Percentiles rank a stretch among this genome's conserved stretches.
Conservation (phyloP, 2,888 invertebrate genomes). For the Griposia aprilina region DNA sequence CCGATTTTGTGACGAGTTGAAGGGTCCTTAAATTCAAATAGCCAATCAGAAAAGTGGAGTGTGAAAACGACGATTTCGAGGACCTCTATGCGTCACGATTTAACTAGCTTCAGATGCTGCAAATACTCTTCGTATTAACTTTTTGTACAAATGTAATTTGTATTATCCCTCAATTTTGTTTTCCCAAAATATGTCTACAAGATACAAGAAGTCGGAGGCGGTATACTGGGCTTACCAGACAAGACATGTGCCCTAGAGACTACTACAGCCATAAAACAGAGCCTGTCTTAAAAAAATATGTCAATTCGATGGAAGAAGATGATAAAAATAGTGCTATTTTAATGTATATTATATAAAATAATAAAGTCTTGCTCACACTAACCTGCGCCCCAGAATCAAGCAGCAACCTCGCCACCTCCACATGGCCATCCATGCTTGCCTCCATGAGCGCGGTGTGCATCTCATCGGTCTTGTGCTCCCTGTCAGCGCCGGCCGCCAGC, state of each 20-base stretch:
- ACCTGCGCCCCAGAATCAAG: constrained; percentile 98
- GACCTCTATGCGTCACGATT: background rate
- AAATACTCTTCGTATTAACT: background rate
- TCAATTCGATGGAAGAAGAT: background rate
- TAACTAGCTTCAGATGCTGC: background rate
- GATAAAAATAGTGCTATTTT: too few species aligned
- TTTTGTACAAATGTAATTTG: background rate
- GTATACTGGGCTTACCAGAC: background rate
- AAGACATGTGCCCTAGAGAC: background rate
- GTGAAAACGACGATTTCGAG: constrained; percentile 23
- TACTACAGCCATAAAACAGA: too few species aligned
- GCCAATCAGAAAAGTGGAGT: constrained; percentile 21
- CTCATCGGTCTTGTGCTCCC: constrained; percentile 99
- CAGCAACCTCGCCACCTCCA: constrained; percentile 98
- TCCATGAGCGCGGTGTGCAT: constrained; percentile 99
- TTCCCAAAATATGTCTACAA: background rate
- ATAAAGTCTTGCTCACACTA: constrained; percentile 67
- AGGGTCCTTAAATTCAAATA: constrained; percentile 21
- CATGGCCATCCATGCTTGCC: constrained; percentile 99
- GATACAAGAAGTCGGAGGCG: background rate
- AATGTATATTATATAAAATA: background rate
- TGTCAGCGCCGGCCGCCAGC: constrained; percentile 98
- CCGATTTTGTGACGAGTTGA: constrained; percentile 22
- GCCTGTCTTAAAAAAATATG: too few species aligned
- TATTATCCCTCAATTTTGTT: background rate